Conservation (phyloP, 2,113 vertebrate species). For the Morone chrysops region DNA sequence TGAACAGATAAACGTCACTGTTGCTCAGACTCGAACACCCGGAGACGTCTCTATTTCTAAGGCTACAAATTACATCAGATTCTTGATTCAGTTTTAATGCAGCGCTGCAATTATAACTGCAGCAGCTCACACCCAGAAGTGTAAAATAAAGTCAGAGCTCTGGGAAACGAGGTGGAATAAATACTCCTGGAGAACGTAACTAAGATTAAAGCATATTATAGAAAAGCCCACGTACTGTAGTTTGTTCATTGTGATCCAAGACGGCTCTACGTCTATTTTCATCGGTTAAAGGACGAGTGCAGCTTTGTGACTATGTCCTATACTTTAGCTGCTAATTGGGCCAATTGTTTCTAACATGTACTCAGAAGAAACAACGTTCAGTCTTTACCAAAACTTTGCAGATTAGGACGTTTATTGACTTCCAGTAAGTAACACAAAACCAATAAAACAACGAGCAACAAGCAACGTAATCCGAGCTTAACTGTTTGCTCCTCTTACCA, state of each 20-base stretch:
- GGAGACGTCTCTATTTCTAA: background rate
- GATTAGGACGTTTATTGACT: too few relatives aligned
- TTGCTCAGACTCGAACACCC: conserved; percentile 15
- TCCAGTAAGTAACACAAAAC: too few relatives aligned
- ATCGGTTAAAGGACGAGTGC: background rate
- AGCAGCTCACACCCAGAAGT: background rate
- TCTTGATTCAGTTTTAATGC: conserved; percentile 3
- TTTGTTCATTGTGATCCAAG: background rate
- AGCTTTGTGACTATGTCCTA: too few relatives aligned
- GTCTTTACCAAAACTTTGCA: too few relatives aligned
- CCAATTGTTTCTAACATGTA: too few relatives aligned
- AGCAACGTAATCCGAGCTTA: too few relatives aligned
- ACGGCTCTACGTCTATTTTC: background rate
- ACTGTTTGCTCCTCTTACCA: too few relatives aligned
- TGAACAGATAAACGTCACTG: conserved; percentile 14
- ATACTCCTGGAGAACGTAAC: background rate
- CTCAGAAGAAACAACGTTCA: too few relatives aligned
- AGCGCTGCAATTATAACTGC: background rate
- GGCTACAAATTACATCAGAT: conserved; percentile 1
- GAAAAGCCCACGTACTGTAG: background rate
- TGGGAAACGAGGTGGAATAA: background rate
- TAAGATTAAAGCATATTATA: background rate
- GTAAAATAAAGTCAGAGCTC: background rate
- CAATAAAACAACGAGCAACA: too few relatives aligned
- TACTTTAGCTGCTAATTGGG: too few relatives aligned